These are phyloP conservation scores for Anguilla obscura DNA, from an alignment of 2,797 vertebrate species.

Conservation along the genomic window DNA sequence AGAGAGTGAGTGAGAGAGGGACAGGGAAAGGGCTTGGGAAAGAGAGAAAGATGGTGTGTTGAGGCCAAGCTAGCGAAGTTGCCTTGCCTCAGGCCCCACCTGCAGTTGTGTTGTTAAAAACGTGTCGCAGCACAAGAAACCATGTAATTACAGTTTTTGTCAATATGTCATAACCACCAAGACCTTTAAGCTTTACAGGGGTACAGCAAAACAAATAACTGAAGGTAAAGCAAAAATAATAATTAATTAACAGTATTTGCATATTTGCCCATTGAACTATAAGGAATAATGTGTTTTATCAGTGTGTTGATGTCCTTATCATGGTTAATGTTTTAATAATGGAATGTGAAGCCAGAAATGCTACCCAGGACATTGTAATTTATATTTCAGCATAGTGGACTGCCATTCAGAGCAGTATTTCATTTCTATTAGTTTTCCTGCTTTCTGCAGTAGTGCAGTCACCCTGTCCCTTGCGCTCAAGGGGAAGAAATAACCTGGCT, in stretches of 20 bases:
- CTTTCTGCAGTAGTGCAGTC: neutral
- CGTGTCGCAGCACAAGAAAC: neutral
- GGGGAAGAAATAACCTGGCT: constrained; percentile 24
- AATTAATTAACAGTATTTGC: neutral
- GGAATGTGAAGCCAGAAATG: neutral
- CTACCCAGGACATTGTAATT: constrained; percentile 11
- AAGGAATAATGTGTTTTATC: neutral
- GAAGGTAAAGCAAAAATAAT: neutral
- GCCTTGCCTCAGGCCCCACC: neutral
- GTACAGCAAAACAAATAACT: neutral
- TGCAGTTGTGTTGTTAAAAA: neutral
- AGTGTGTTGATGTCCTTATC: neutral
- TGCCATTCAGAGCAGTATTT: constrained; percentile 25
- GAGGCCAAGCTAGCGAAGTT: neutral
- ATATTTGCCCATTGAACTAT: neutral
- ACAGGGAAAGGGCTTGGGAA: neutral
- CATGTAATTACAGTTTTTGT: neutral
- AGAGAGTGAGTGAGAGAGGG: neutral
- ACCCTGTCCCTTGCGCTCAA: neutral
- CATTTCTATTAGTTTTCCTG: constrained; percentile 15
- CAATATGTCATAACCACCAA: neutral
- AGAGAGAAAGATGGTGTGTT: neutral
- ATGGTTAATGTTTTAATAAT: constrained; percentile 8
- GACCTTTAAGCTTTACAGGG: neutral
- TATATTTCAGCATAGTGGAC: constrained; percentile 12